Evolutionary conservation across 2,888 invertebrate species (phyloP).

Genomic region (Itoplectis maculator): DNA sequence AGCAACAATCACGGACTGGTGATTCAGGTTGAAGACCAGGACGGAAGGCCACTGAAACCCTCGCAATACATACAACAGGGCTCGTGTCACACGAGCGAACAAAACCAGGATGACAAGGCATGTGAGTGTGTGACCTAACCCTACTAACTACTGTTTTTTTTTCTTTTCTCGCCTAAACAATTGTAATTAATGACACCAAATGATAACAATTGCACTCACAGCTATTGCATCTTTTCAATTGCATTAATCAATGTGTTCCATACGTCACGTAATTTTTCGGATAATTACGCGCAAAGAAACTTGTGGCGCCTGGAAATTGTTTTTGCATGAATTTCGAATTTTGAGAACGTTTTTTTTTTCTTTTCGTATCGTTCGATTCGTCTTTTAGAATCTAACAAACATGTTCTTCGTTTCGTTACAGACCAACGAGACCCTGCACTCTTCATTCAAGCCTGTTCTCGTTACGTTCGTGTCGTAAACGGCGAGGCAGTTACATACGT

Average conservation of each 20-base stretch:
- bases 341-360: conserved; percentile 13
- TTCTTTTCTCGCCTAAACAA: not conserved
- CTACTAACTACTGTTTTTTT: conserved; percentile 77
- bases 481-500: conserved; percentile 78
- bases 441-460: conserved; percentile 83
- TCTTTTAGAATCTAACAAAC: too few species aligned
- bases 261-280: not conserved
- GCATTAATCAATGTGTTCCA: not conserved
- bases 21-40: conserved; percentile 88
- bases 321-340: not conserved
- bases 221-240: not conserved
- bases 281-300: too few species aligned
- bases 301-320: too few species aligned
- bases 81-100: conserved; percentile 75
- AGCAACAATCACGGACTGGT: conserved; percentile 85
- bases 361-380: too few species aligned
- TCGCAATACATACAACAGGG: conserved; percentile 85
- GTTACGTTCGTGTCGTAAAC: conserved; percentile 83
- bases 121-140: conserved; percentile 84
- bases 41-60: conserved; percentile 85
- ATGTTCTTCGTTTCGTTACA: conserved; percentile 71
- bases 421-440: conserved; percentile 82
- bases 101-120: conserved; percentile 82
- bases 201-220: not conserved
- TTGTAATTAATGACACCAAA: not conserved